Evolutionary conservation across 2,797 vertebrate species (phyloP).

Genomic region (Tapirus indicus): DNA sequence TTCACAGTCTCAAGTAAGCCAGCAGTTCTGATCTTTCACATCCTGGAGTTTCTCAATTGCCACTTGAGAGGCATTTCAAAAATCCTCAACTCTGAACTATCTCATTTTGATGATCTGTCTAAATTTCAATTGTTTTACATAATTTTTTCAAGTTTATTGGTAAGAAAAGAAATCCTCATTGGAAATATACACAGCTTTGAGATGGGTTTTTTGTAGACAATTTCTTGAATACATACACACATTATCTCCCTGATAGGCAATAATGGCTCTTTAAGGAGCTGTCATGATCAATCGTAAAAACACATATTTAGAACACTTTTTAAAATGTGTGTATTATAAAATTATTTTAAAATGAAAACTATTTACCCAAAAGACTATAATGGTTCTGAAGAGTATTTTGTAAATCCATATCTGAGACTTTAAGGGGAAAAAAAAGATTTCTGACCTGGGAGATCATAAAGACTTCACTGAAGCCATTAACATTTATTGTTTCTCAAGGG

Average conservation of each 20-base stretch:
- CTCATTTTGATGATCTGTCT: not conserved
- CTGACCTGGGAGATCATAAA: conserved; percentile 85
- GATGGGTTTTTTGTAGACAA: conserved; percentile 76
- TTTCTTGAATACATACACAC: conserved; percentile 72
- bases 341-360: conserved; percentile 85
- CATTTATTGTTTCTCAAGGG: conserved; percentile 86
- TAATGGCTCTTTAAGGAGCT: conserved; percentile 85
- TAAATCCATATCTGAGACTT: conserved; percentile 83
- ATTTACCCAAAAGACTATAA: conserved; percentile 88
- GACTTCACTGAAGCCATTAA: conserved; percentile 82
- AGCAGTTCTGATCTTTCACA: not conserved
- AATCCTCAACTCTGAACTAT: conserved; percentile 64
- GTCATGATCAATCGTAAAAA: conserved; percentile 82
- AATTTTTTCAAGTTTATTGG: conserved; percentile 66
- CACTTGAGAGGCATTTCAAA: conserved; percentile 65
- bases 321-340: conserved; percentile 82
- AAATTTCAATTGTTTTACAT: conserved; percentile 60
- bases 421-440: conserved; percentile 73
- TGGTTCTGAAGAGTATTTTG: conserved; percentile 85
- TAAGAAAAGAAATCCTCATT: conserved; percentile 63
- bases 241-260: conserved; percentile 82
- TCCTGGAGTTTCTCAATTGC: conserved; percentile 39
- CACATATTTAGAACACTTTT: conserved; percentile 85
- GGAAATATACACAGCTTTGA: conserved; percentile 78
- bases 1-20: conserved; percentile 12